Conservation (phyloP, 1,140 invertebrate genomes). For the Philaenus spumarius region DNA sequence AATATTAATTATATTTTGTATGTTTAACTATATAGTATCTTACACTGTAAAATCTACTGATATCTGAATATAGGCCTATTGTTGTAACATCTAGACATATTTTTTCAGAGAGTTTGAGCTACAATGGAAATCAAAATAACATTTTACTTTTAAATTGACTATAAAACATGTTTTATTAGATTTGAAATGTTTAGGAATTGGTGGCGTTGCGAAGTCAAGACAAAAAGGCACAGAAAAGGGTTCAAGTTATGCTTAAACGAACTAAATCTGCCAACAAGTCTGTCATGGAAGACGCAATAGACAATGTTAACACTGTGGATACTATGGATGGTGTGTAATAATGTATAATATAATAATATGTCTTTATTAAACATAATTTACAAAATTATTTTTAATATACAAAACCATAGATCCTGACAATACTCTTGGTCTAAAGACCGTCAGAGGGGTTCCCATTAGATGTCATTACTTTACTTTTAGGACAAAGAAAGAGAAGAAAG, state of each 20-base stretch:
- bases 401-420: too few species aligned
- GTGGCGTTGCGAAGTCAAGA: constrained; percentile 63
- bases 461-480: too few species aligned
- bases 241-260: constrained; percentile 60
- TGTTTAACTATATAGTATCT: neutral
- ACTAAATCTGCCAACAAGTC: constrained; percentile 86
- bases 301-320: constrained; percentile 66
- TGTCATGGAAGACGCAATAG: constrained; percentile 71
- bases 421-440: too few species aligned
- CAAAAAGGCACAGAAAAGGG: constrained; percentile 48
- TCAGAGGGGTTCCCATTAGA: too few species aligned
- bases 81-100: too few species aligned
- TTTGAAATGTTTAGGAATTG: constrained; percentile 45
- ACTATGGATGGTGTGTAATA: constrained; percentile 48
- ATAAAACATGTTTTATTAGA: neutral
- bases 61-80: too few species aligned
- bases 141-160: neutral
- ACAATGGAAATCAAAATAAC: neutral
- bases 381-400: too few species aligned
- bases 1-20: neutral
- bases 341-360: neutral
- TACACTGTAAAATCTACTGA: neutral
- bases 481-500: too few species aligned
- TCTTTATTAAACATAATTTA: too few species aligned
- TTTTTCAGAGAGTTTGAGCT: too few species aligned